Conservation (phyloP, 2,888 invertebrate species). For the Cosmia pyralina region DNA sequence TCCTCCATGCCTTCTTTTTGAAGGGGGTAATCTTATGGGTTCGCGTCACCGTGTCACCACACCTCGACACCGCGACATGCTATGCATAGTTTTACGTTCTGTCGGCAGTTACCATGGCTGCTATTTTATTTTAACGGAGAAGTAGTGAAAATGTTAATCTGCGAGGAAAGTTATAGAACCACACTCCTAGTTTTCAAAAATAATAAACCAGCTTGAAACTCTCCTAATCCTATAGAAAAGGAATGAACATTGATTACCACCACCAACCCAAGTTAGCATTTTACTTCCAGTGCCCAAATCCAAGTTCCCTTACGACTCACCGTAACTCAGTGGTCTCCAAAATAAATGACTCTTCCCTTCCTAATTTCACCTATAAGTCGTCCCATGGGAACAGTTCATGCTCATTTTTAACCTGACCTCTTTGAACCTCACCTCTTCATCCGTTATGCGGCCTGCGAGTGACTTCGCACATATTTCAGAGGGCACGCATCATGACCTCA, state of each 20-base stretch:
- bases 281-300: neutral
- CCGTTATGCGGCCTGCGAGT: slow-evolving; percentile 42
- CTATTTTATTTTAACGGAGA: too few relatives aligned
- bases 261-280: too few relatives aligned
- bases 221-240: neutral
- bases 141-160: neutral
- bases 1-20: too few relatives aligned
- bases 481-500: slow-evolving; percentile 39
- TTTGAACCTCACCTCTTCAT: slow-evolving; percentile 43
- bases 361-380: slow-evolving; percentile 44
- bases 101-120: too few relatives aligned
- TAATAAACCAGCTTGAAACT: neutral
- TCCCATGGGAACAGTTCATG: slow-evolving; percentile 18
- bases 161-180: neutral
- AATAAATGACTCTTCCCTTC: slow-evolving; percentile 22
- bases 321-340: slow-evolving; percentile 23
- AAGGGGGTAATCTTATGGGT: too few relatives aligned
- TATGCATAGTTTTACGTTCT: too few relatives aligned
- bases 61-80: too few relatives aligned
- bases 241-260: neutral
- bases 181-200: neutral
- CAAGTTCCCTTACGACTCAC: neutral
- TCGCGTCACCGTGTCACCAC: too few relatives aligned
- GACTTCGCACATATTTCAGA: slow-evolving; percentile 56
- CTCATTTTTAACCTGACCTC: slow-evolving; percentile 49